Base-by-base conservation (phyloP, 2,797 vertebrate species). In the Cossypha caffra region DNA sequence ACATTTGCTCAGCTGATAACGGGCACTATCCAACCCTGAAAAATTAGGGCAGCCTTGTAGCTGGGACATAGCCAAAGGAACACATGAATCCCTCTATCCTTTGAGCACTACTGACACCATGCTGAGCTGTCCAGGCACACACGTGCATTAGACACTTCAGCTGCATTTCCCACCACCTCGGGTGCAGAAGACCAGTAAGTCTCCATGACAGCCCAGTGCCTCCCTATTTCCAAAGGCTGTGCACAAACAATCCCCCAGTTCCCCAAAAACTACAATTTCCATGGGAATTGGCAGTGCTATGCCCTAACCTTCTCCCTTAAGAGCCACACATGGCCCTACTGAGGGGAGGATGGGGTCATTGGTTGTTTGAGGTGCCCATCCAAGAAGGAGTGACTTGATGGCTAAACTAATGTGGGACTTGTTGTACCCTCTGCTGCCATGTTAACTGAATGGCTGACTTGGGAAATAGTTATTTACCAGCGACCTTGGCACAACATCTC, bases 401-500 rank as follows among this genome's bases (percentile, higher is more conserved):
- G 35, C 42, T 33, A 50, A 72, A 89, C 48, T 25, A 38, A 16
- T 4, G 10, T 14, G 20, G 48, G 25, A 63, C 16, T 43, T 86
- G 26, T 31, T 8, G 4, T 40, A 51, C 17, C 31, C 35, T 90
- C 81, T 38, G 33, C 29, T 33, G 57, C 18, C 19, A 26, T 25
- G 13, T 10, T 77, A 71, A 80, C 16, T 47, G 23, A 25, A 35
- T 7, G 43, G 57, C 54, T 33, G 26, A 50, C 29, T 59, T 63
- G 31, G 64, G 31, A 88, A 87, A 63, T 4, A 8, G 5, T 42
- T 67, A 37, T 72, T 68, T 71, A 61, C 29, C 38, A 17, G 16
- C 0, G 0, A 20, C 35, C 20, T n/a, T 11, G 6, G 29, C 31
- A 83, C 48, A 54, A 35, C 1, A 0, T 14, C 10, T 55, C n/a